Base-by-base conservation (phyloP, 1,140 invertebrate species). In the Drosophila mojavensis region DNA sequence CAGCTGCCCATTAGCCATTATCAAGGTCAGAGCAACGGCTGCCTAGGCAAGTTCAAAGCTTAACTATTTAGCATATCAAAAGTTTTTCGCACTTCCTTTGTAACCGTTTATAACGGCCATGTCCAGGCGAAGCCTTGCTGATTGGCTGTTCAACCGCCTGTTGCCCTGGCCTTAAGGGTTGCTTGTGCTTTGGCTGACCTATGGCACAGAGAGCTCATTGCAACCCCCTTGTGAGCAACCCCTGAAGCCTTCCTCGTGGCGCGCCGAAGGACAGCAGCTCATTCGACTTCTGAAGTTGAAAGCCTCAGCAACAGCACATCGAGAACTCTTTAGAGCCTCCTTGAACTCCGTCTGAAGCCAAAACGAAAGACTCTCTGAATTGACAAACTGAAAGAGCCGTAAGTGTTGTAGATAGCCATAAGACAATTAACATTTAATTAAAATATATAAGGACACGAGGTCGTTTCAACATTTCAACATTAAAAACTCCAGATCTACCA, bases 281-380 rank as follows among this genome's bases (percentile, higher is more conserved):
- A 89, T 89, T 89, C 84, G 84, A 89, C 84, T 89, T 81, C 67
- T 69, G 74, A 72, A 89, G 84, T 89, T 84, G 84, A 89, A 89
- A 76, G 78, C 79, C 75, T 36, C 50, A 60, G 61, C 78, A 82
- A 71, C 78, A 26, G 51, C 50, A 26, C 20, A 33, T 15, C 62
- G 51, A 45, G 13, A 56, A 58, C 55, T 53, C 60, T 9, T 56
- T 20, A 43, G 55, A 26, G 50, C 4, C 7, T 62, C 11, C 17
- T 7, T 4, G 17, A 4, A 41, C 17, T 7, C n/a, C 28, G 20
- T 39, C 59, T 9, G 43, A 55, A 41, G 36, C 33, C 5, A 47
- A 26, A 45, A 13, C 11, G n/a, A 39, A 55, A 36, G 20, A 9
- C 30, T 59, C 15, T 33, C 48, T 53, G 5, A 33, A 74, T 45